Evolutionary conservation across 2,888 invertebrate genomes (phyloP), one percentile per base, ranked within the genome.

Genomic region (Ectemnius continuus): DNA sequence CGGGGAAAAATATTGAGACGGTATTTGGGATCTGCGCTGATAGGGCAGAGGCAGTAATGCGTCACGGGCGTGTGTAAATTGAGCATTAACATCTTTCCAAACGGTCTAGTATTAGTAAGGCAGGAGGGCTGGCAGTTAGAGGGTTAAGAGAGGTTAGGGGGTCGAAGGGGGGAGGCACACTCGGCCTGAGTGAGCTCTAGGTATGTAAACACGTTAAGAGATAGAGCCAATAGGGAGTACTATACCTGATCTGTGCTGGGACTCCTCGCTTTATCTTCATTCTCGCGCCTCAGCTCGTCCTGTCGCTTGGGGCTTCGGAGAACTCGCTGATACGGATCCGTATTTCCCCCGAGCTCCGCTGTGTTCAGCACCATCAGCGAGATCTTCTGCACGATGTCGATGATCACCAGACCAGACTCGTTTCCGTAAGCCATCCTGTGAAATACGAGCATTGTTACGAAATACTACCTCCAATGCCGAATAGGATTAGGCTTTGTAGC

Each of bases 341-440:
- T 94, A 61, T 95, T 94, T 89, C 96, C 97, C 93, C 98, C 98
- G 84, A 99, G 94, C 91, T 98, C 97, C 85, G 96, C 95, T 84
- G 97, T 96, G 83, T 96, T 96, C 91, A 97, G 94, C 92, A 97
- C 98, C 83, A 96, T 93, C 88, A 99, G 94, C 91, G 96, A 96
- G 81, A 95, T 94, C 92, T 97, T 97, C 92, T 98, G 98, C 90
- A 97, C 94, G 91, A 97, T 95, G 93, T 99, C 99, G 89, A 98
- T 95, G 92, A 99, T 95, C 91, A 97, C 98, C 91, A 99, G 93
- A 86, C 99, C 98, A 87, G 96, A 95, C 92, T 99, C 98, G 91
- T 97, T 98, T 88, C 99, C 99, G 93, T 98, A 99, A 88, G 98
- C 97, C 95, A 99, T 94, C 91, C 99, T 99, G 77, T 46, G 74